A percentile compares a stretch with the other conserved stretches of the same genome.
phyloP scores from a whole-genome alignment of 2,113 vertebrate genomes.

The Bothrops jararaca region DNA sequence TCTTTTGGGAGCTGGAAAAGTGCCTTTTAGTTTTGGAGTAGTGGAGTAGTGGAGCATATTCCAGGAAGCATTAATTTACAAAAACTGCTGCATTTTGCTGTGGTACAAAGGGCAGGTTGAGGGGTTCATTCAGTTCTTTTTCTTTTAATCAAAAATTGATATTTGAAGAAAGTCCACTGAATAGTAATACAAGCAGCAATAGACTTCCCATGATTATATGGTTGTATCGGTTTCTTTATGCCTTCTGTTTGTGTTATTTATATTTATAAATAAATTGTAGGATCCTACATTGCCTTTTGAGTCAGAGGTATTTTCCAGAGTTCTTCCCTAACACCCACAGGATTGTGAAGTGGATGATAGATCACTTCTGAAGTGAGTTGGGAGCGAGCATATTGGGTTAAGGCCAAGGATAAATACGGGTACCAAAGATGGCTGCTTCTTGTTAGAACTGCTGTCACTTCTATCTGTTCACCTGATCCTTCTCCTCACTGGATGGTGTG shows the following conservation, averaged over 20 bases:
- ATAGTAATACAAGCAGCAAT: background rate
- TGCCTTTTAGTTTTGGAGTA: rapidly evolving
- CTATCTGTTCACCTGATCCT: background rate
- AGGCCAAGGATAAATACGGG: background rate
- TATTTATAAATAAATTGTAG: background rate
- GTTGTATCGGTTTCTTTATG: background rate
- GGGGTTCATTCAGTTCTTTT: background rate
- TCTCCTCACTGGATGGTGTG: background rate
- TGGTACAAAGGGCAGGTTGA: background rate
- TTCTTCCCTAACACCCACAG: background rate
- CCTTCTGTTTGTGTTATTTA: background rate
- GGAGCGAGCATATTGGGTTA: background rate
- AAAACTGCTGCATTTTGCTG: background rate
- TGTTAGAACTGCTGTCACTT: background rate
- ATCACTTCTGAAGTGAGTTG: background rate
- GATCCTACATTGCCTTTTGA: background rate
- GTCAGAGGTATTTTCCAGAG: background rate
- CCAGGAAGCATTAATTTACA: background rate
- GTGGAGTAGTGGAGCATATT: rapidly evolving
- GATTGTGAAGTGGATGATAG: background rate
- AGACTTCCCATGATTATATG: background rate
- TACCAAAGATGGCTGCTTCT: background rate
- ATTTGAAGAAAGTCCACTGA: background rate
- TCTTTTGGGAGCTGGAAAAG: background rate
- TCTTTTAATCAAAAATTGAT: background rate